Evolutionary conservation across 2,888 invertebrate species (phyloP), one percentile per base, ranked within the genome.

Genomic region (Gortyna flavago): DNA sequence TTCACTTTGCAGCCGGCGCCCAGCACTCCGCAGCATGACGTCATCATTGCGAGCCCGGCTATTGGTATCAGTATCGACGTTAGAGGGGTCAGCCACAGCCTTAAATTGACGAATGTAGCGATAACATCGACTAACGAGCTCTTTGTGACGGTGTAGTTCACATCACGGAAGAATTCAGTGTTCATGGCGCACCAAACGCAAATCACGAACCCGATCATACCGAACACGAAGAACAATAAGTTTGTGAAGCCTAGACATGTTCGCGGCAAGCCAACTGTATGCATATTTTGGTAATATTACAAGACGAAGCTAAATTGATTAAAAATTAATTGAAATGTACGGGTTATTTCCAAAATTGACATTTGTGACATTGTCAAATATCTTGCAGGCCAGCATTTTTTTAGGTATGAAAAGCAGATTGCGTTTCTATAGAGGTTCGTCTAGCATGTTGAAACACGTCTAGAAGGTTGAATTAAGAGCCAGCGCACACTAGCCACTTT

Each of bases 221-320:
- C 93, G 0, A 93, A 61, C 25, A 94, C 74, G 73, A 96, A 95
- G 85, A 94, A 95, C 9, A 94, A 68, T 32, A 95, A 87, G 75
- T 96, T 96, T 38, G 94, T 95, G 84, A 94, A 95, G 1, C 96
- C 95, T 25, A 96, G 90, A 87, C 96, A 96, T 62, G 96, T 95
- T 18, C 96, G 92, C 8, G 96, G 96, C 59, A 96, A 89, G 9
- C 93, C 92, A 35, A 94, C 84, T 72, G 96, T 91, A 70, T 96
- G 96, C 96, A 96, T 96, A 91, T 87, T 91, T 78, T 51, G 69
- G 25, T 75, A 5, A 62, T 77, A 16, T 75, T 59, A 67, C 25
- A 64, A 35, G 29, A 59, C 41, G 35, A 62, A 64, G 25, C 29
- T 44, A 65, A 70, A 73, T 69, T 59, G 35, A 67, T 65, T 72